Conservation (phyloP, 2,888 invertebrate species). For the Desoria tigrina region DNA sequence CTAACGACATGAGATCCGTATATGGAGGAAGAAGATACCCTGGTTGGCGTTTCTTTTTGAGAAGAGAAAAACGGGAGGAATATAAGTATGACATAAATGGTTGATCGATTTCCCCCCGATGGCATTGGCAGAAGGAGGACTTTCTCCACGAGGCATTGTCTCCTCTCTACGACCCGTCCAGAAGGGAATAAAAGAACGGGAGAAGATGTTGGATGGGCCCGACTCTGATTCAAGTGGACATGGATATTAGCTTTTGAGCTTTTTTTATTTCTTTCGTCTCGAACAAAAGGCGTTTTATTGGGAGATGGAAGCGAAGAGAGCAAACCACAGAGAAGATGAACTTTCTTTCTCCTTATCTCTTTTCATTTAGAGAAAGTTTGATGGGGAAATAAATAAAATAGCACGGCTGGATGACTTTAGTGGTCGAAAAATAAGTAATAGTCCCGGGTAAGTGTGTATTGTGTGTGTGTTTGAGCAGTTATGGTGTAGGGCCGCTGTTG, state of each 20-base stretch:
- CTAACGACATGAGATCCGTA: conserved; percentile 5
- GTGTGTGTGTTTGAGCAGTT: too few species aligned
- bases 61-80: conserved; percentile 6
- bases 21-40: conserved; percentile 3
- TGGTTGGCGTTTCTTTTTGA: not conserved
- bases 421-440: not conserved
- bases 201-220: not conserved
- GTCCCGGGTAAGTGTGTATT: too few species aligned
- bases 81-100: conserved; percentile 22
- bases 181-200: not conserved
- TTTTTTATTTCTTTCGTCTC: conserved; percentile 35
- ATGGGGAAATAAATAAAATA: conserved; percentile 16
- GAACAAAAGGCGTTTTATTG: conserved; percentile 23
- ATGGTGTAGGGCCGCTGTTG: too few species aligned
- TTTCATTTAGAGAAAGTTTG: conserved; percentile 19
- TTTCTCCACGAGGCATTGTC: not conserved
- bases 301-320: not conserved
- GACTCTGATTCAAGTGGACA: conserved; percentile 25
- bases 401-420: conserved; percentile 13
- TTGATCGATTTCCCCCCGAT: conserved; percentile 22
- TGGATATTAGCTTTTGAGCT: conserved; percentile 43
- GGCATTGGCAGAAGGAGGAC: not conserved
- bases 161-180: not conserved
- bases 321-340: conserved; percentile 14
- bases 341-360: conserved; percentile 13